Conservation (phyloP, 1,140 invertebrate genomes). For the Eriosoma lanigerum region DNA sequence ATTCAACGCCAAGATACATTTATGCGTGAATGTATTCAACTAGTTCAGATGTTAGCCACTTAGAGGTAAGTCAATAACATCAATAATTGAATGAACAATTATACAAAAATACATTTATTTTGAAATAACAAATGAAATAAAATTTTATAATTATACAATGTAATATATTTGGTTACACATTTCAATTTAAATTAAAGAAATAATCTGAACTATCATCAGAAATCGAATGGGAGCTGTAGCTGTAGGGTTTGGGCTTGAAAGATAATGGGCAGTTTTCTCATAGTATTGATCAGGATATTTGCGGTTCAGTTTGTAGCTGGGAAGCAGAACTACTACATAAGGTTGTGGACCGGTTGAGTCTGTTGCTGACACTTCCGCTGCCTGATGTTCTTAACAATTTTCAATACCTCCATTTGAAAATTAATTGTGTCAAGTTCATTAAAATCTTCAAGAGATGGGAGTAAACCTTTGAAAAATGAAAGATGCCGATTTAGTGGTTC, state of each 20-base stretch:
- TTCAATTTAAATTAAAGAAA: conserved; percentile 6
- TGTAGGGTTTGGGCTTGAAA: conserved; percentile 3
- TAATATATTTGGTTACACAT: conserved; percentile 6
- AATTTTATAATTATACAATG: neutral
- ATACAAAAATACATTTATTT: neutral
- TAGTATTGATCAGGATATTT: conserved; percentile 4
- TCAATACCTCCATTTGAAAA: conserved; percentile 14
- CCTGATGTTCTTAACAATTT: conserved; percentile 12
- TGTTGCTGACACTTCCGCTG: neutral
- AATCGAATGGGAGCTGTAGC: neutral
- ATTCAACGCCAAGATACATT: conserved; percentile 17
- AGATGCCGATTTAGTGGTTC: neutral
- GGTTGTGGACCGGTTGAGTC: neutral
- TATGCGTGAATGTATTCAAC: conserved; percentile 17
- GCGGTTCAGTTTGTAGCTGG: neutral
- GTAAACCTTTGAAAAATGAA: conserved; percentile 15
- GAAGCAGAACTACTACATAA: neutral
- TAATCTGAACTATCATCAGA: neutral
- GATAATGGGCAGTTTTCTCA: neutral
- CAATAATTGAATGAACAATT: neutral
- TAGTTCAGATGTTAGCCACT: conserved; percentile 29
- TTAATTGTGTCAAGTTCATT: neutral
- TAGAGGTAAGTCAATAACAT: conserved; percentile 3
- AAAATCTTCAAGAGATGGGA: conserved; percentile 6
- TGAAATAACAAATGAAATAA: too few species aligned